phyloP scores from a whole-genome alignment of 2,888 invertebrate species.

The Chrysolina haemoptera region DNA sequence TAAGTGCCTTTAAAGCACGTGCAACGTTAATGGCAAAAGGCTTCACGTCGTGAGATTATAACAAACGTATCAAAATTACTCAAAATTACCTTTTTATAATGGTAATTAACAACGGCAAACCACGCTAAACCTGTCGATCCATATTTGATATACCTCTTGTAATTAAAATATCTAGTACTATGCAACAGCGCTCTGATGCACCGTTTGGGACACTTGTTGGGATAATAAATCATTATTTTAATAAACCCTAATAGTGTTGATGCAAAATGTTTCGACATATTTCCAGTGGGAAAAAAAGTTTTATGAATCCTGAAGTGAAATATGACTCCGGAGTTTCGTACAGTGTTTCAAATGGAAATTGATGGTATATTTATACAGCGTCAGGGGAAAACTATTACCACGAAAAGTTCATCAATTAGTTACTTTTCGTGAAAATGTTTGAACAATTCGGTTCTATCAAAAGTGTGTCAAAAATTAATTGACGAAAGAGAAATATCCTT shows the following conservation, averaged over 20 bases:
- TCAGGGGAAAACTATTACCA: too few species aligned
- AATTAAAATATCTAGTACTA: background rate
- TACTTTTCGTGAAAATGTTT: too few species aligned
- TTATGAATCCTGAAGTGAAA: constrained; percentile 2
- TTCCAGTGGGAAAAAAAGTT: background rate
- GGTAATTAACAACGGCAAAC: too few species aligned
- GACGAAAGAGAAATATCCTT: too few species aligned
- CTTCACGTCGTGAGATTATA: too few species aligned
- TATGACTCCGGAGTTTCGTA: background rate
- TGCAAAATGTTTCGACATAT: constrained; percentile 2
- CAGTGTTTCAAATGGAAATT: constrained; percentile 31
- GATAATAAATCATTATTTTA: constrained; percentile 3
- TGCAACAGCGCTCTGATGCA: background rate
- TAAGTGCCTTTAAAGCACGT: too few species aligned
- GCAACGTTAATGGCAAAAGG: too few species aligned
- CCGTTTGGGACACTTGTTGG: constrained; percentile 11
- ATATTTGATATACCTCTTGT: background rate
- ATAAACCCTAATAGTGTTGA: background rate
- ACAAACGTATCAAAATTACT: too few species aligned
- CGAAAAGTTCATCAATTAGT: too few species aligned
- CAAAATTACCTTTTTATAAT: too few species aligned
- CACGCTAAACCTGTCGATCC: background rate
- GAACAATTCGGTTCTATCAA: too few species aligned
- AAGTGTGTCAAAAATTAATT: too few species aligned
- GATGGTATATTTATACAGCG: background rate